Percentiles rank a stretch among this genome's conserved stretches.
Conservation (phyloP, 64 coral and sea anemone species). For the Actinia equina region DNA sequence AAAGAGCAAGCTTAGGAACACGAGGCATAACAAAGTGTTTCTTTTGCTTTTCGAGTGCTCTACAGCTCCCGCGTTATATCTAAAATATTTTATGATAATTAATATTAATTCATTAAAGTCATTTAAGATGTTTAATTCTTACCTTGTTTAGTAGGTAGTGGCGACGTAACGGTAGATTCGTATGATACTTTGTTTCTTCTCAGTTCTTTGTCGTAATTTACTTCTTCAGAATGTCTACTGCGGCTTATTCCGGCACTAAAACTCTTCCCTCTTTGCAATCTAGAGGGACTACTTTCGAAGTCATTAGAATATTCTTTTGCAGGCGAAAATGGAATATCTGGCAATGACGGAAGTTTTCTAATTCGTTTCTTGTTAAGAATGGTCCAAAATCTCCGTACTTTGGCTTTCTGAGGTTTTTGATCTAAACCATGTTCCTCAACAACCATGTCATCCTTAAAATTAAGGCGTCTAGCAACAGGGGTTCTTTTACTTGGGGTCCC, state of each 20-base stretch:
- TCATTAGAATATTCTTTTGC: constrained; percentile 7
- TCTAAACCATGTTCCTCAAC: neutral
- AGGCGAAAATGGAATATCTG: constrained; percentile 5
- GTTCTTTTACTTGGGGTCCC: neutral
- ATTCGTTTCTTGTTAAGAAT: constrained; percentile 54
- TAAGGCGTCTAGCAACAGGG: neutral
- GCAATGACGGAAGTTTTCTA: neutral
- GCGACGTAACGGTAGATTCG: neutral
- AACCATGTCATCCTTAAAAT: constrained; percentile 59
- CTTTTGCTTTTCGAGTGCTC: too few species aligned
- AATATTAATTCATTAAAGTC: neutral
- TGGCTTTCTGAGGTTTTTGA: constrained; percentile 51
- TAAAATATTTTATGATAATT: too few species aligned
- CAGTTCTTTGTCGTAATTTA: neutral
- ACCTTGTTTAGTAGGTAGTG: neutral
- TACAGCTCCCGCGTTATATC: too few species aligned
- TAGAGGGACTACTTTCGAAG: neutral
- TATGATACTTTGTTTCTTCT: neutral
- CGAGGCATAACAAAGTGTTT: too few species aligned
- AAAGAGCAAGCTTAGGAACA: too few species aligned
- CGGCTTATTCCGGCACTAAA: neutral
- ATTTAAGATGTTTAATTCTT: neutral
- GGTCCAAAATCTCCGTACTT: constrained; percentile 56
- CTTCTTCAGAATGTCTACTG: neutral
- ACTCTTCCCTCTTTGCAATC: neutral